phyloP scores from a whole-genome alignment of 2,113 vertebrate species.

The Bagarius yarrelli region DNA sequence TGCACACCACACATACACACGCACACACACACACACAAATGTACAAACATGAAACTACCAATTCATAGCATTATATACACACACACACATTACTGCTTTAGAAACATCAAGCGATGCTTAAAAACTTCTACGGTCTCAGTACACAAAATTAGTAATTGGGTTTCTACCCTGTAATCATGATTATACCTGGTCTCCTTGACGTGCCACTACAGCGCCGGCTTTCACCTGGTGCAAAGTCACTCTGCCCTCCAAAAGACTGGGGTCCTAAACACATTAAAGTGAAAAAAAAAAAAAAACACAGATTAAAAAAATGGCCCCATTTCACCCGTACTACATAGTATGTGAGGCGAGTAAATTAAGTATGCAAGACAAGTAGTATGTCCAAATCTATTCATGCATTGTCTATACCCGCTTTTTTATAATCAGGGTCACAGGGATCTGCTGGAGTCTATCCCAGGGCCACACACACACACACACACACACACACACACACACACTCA shows the following conservation, averaged over 20 bases:
- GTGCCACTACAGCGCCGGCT: conserved; percentile 81
- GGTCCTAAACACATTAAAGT: conserved; percentile 69
- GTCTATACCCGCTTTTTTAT: too few species aligned
- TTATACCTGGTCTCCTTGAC: conserved; percentile 91
- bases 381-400: too few species aligned
- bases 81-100: background rate
- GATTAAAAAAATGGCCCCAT: too few species aligned
- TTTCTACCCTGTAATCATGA: background rate
- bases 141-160: conserved; percentile 27
- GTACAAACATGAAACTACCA: background rate
- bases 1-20: conserved; percentile 54
- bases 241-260: conserved; percentile 79
- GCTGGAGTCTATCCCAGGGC: too few species aligned
- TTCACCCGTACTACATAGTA: too few species aligned
- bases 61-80: background rate
- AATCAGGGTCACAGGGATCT: too few species aligned
- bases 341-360: too few species aligned
- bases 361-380: too few species aligned
- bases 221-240: conserved; percentile 85
- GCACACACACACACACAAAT: conserved; percentile 26
- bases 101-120: background rate
- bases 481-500: too few species aligned
- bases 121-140: background rate
- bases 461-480: too few species aligned
- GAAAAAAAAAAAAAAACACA: too few species aligned